Percentiles rank a stretch among this genome's conserved stretches.
Evolutionary conservation across 2,797 vertebrate genomes (phyloP).

Genomic region (Danio kyathit): DNA sequence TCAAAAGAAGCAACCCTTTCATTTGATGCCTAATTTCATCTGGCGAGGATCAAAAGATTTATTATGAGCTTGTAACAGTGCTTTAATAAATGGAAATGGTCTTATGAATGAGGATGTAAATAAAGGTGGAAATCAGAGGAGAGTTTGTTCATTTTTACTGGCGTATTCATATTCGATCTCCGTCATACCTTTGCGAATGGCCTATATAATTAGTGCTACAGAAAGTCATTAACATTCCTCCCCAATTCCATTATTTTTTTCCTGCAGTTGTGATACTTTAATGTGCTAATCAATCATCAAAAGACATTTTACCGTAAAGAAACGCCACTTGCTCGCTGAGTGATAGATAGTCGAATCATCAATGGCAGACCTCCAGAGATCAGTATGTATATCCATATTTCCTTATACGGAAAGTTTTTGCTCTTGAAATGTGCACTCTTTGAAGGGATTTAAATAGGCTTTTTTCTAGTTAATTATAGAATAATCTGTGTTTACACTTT

Average conservation of each 20-base stretch:
- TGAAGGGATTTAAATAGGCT: background rate
- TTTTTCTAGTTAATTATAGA: slow-evolving; percentile 4
- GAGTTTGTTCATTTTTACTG: slow-evolving; percentile 61
- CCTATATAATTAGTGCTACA: slow-evolving; percentile 49
- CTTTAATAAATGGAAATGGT: slow-evolving; percentile 44
- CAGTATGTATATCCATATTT: background rate
- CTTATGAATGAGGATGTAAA: slow-evolving; percentile 33
- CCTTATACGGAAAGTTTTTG: background rate
- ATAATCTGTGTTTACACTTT: background rate
- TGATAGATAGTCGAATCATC: slow-evolving; percentile 32
- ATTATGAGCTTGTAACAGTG: background rate
- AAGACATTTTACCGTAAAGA: slow-evolving; percentile 38
- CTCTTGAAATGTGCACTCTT: background rate
- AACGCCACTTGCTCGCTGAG: slow-evolving; percentile 15
- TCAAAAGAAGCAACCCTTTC: background rate
- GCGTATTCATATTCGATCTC: slow-evolving; percentile 49
- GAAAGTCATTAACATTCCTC: slow-evolving; percentile 49
- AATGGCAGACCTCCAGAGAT: slow-evolving; percentile 27
- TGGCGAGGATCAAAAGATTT: background rate
- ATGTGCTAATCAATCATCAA: slow-evolving; percentile 52
- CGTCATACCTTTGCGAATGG: slow-evolving; percentile 12
- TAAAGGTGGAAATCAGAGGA: background rate
- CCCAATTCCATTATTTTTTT: slow-evolving; percentile 46
- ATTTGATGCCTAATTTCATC: background rate
- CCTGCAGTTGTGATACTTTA: slow-evolving; percentile 43